These are phyloP conservation scores for Axea sp. DNA, from an alignment of 2,888 invertebrate species.

Conservation along the genomic window DNA sequence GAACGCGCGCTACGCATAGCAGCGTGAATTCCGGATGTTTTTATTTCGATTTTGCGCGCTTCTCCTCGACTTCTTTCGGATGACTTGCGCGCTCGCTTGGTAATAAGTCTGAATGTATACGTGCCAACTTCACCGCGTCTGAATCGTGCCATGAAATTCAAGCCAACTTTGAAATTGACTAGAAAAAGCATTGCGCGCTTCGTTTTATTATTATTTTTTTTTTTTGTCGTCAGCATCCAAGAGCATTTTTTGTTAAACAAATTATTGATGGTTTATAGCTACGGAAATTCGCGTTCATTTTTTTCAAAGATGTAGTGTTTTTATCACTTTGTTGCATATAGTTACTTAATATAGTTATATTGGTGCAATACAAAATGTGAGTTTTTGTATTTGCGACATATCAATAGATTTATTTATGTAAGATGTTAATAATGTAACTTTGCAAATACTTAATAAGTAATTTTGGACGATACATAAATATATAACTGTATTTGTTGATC, in stretches of 20 bases:
- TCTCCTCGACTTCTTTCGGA: slow-evolving; percentile 56
- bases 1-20: slow-evolving; percentile 49
- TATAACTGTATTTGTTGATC: too few relatives aligned
- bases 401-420: too few relatives aligned
- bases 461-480: too few relatives aligned
- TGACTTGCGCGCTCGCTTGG: slow-evolving; percentile 55
- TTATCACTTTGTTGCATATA: too few relatives aligned
- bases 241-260: slow-evolving; percentile 36
- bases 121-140: slow-evolving; percentile 58
- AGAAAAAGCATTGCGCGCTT: slow-evolving; percentile 46
- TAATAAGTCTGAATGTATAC: slow-evolving; percentile 62
- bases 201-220: slow-evolving; percentile 29
- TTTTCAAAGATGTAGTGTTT: too few relatives aligned
- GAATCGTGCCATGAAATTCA: slow-evolving; percentile 49
- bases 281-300: slow-evolving; percentile 1
- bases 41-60: slow-evolving; percentile 59
- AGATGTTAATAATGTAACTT: too few relatives aligned
- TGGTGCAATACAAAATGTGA: too few relatives aligned
- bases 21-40: slow-evolving; percentile 60
- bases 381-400: too few relatives aligned
- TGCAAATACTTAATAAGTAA: too few relatives aligned
- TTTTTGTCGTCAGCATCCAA: slow-evolving; percentile 4
- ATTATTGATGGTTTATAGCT: slow-evolving; percentile 23
- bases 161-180: slow-evolving; percentile 59
- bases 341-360: too few relatives aligned